phyloP scores from a whole-genome alignment of 2,797 vertebrate genomes.

The Apodemus agrarius region DNA sequence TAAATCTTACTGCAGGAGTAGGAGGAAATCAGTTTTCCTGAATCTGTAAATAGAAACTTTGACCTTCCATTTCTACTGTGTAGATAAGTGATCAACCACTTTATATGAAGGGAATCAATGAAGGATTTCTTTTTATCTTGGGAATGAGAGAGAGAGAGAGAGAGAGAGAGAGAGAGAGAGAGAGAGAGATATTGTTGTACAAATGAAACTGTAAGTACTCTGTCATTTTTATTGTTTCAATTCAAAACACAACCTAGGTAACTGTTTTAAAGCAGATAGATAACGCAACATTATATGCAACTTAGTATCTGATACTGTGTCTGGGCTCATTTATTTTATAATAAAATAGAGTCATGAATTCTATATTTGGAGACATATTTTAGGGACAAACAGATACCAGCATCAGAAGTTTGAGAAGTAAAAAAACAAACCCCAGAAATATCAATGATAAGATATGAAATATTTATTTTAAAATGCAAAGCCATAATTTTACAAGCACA shows the following conservation, averaged over 20 bases:
- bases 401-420: conserved; percentile 69
- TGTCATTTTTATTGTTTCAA: conserved; percentile 80
- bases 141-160: conserved; percentile 56
- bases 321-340: conserved; percentile 71
- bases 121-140: conserved; percentile 84
- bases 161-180: conserved; percentile 33
- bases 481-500: conserved; percentile 50
- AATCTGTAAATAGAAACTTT: conserved; percentile 82
- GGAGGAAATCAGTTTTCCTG: neutral
- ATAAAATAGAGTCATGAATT: conserved; percentile 69
- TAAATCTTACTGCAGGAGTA: neutral
- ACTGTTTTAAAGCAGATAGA: conserved; percentile 70
- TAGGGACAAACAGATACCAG: conserved; percentile 67
- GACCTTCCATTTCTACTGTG: conserved; percentile 86
- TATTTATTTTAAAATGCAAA: conserved; percentile 76
- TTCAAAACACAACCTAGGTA: conserved; percentile 71
- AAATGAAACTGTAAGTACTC: conserved; percentile 84
- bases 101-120: conserved; percentile 85
- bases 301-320: conserved; percentile 63
- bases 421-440: conserved; percentile 4
- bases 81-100: conserved; percentile 85
- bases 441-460: conserved; percentile 50
- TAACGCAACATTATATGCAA: conserved; percentile 55
- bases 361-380: conserved; percentile 65
- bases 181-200: conserved; percentile 59